phyloP scores from a whole-genome alignment of 2,797 vertebrate genomes.

The Phrynocephalus vlangalii region DNA sequence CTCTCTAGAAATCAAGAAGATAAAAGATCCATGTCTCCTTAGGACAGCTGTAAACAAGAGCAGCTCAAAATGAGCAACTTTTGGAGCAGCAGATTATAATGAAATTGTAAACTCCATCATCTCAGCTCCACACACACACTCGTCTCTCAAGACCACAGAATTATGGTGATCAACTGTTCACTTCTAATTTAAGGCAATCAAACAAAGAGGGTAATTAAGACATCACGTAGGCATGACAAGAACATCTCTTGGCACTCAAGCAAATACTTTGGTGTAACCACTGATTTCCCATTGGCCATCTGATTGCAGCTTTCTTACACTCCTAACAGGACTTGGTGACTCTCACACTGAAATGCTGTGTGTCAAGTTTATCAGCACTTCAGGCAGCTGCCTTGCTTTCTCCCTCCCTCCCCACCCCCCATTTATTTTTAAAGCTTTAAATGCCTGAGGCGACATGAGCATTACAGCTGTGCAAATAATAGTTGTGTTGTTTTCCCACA shows the following conservation, averaged over 20 bases:
- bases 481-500: slow-evolving; percentile 29
- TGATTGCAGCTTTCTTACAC: rapidly evolving
- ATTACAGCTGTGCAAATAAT: slow-evolving; percentile 36
- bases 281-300: not conserved
- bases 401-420: rapidly evolving
- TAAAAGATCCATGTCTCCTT: not conserved
- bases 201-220: not conserved
- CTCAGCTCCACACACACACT: not conserved
- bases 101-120: not conserved
- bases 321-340: rapidly evolving
- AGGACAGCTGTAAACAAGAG: not conserved
- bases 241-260: not conserved
- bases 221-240: not conserved
- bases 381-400: not conserved
- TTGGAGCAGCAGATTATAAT: not conserved
- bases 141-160: not conserved
- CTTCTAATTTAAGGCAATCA: not conserved
- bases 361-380: not conserved
- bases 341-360: rapidly evolving
- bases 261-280: not conserved
- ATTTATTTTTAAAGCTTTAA: not conserved
- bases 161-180: not conserved
- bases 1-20: not conserved
- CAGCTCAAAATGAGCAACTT: not conserved
- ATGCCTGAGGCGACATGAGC: not conserved